Conservation (phyloP, 2,888 invertebrate species). For the Morpho deidamia region DNA sequence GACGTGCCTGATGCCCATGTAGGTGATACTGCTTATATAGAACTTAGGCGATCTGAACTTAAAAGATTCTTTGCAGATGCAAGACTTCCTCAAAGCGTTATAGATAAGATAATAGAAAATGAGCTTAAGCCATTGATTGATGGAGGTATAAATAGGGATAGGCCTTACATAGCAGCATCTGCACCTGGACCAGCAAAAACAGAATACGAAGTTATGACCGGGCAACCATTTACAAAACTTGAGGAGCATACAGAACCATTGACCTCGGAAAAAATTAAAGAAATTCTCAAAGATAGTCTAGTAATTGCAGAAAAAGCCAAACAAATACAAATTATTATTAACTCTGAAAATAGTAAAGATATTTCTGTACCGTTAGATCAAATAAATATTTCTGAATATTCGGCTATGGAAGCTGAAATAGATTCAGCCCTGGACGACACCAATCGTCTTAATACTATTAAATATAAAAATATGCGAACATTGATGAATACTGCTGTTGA, state of each 20-base stretch:
- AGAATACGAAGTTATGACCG: slow-evolving; percentile 67
- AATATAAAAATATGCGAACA: slow-evolving; percentile 57
- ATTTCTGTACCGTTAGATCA: slow-evolving; percentile 50
- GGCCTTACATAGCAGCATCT: slow-evolving; percentile 60
- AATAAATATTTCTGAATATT: slow-evolving; percentile 38
- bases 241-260: slow-evolving; percentile 47
- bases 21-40: slow-evolving; percentile 38
- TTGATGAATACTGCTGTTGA: slow-evolving; percentile 45
- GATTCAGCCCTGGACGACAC: slow-evolving; percentile 44
- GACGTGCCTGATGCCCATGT: neutral
- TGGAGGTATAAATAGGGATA: slow-evolving; percentile 20
- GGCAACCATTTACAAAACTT: slow-evolving; percentile 62
- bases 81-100: slow-evolving; percentile 45
- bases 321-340: slow-evolving; percentile 58
- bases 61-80: slow-evolving; percentile 52
- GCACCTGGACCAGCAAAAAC: slow-evolving; percentile 47
- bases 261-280: slow-evolving; percentile 47
- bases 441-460: slow-evolving; percentile 46
- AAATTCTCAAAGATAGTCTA: slow-evolving; percentile 51
- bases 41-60: slow-evolving; percentile 53
- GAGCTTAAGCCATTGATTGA: slow-evolving; percentile 49
- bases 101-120: slow-evolving; percentile 59
- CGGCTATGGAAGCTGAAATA: slow-evolving; percentile 48
- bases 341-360: slow-evolving; percentile 35
- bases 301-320: slow-evolving; percentile 60